These are phyloP conservation scores for Eubasilissa splendida DNA, from an alignment of 2,888 invertebrate genomes.

Conservation along the genomic window DNA sequence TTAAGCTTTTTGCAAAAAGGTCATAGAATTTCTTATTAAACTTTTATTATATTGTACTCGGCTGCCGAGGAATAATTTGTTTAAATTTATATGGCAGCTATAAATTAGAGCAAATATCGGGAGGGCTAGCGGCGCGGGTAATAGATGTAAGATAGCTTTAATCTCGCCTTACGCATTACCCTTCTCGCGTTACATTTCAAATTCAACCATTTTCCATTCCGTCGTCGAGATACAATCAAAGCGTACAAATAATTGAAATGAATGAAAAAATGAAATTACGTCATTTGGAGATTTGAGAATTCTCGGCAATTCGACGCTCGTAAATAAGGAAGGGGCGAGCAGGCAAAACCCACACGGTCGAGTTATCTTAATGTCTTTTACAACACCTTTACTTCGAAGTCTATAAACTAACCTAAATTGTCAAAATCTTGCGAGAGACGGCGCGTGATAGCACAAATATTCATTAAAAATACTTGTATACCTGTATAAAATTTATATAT, in stretches of 20 bases:
- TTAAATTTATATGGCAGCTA: constrained; percentile 42
- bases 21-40: constrained; percentile 52
- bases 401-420: too few relatives aligned
- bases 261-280: constrained; percentile 10
- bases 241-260: constrained; percentile 14
- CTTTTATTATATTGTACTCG: constrained; percentile 49
- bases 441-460: too few relatives aligned
- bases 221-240: constrained; percentile 25
- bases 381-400: too few relatives aligned
- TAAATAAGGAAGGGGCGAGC: too few relatives aligned
- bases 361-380: too few relatives aligned
- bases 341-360: too few relatives aligned
- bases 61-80: constrained; percentile 45
- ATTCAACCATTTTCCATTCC: constrained; percentile 39
- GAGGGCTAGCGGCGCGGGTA: constrained; percentile 7
- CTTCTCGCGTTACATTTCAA: constrained; percentile 21
- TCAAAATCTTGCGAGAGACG: too few relatives aligned
- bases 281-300: neutral
- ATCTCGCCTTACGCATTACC: constrained; percentile 27
- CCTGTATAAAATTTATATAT: too few relatives aligned
- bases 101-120: constrained; percentile 38
- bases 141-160: constrained; percentile 31
- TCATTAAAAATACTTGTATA: too few relatives aligned
- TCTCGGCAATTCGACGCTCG: too few relatives aligned
- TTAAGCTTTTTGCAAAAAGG: constrained; percentile 28